A percentile compares a stretch with the other conserved stretches of the same genome.
phyloP scores from a whole-genome alignment of 2,113 vertebrate species.

The Pithys albifrons region DNA sequence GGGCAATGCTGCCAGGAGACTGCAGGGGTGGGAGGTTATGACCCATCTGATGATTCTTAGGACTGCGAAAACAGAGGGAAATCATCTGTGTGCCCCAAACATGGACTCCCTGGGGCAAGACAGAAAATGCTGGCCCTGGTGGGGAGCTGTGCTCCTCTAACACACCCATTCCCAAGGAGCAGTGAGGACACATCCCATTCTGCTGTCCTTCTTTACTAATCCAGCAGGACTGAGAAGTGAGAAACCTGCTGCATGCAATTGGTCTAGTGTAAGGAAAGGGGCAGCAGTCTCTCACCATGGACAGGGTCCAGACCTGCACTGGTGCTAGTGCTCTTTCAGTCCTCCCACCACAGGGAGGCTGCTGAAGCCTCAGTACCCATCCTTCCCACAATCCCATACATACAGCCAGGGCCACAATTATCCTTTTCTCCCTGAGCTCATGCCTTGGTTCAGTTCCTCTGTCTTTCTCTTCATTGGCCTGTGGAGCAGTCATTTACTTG shows the following conservation, averaged over 20 bases:
- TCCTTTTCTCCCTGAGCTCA: neutral
- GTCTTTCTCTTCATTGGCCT: neutral
- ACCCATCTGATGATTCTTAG: neutral
- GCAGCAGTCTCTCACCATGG: neutral
- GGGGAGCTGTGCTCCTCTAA: neutral
- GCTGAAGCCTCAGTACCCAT: neutral
- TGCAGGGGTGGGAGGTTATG: neutral
- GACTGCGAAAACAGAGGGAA: neutral
- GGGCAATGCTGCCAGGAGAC: conserved; percentile 5
- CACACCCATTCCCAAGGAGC: neutral
- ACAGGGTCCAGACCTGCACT: neutral
- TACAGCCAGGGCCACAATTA: neutral
- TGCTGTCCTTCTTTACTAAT: neutral
- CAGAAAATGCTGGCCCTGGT: neutral
- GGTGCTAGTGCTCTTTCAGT: neutral
- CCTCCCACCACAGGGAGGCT: neutral
- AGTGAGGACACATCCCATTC: neutral
- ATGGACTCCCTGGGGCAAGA: neutral
- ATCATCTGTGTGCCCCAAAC: neutral
- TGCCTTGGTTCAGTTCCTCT: neutral
- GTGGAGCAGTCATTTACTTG: neutral
- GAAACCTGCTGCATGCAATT: neutral
- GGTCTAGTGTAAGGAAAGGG: neutral
- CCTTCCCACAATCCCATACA: neutral
- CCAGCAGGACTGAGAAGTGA: neutral